Conservation (phyloP, 2,797 vertebrate species). For the Gymnothorax javanicus region DNA sequence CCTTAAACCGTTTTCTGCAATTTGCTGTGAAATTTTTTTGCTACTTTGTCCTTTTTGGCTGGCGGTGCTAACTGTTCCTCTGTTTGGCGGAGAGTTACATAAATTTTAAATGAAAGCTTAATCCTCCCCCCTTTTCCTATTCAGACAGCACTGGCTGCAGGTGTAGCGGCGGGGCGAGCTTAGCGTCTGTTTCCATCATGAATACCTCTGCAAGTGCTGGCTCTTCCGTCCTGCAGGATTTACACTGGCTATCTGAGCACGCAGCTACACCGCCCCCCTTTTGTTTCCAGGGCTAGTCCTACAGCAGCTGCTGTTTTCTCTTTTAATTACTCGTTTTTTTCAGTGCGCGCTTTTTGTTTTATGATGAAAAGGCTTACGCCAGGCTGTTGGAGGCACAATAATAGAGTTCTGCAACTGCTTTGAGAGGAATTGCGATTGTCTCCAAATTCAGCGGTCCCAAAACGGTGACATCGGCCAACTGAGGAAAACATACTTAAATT, state of each 20-base stretch:
- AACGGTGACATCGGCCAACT: background rate
- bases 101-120: constrained; percentile 32
- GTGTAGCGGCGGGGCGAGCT: constrained; percentile 13
- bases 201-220: constrained; percentile 21
- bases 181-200: constrained; percentile 9
- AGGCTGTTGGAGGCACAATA: background rate
- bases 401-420: background rate
- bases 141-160: constrained; percentile 11
- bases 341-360: background rate
- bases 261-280: background rate
- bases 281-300: background rate
- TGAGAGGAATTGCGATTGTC: background rate
- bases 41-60: constrained; percentile 23
- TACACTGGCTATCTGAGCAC: constrained; percentile 1
- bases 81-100: constrained; percentile 20
- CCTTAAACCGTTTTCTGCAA: background rate
- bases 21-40: background rate
- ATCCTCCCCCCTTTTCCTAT: constrained; percentile 15
- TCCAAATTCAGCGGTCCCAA: background rate
- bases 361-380: background rate
- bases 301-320: background rate
- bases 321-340: background rate
- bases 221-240: constrained; percentile 11
- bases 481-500: background rate
- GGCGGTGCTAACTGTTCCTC: background rate